Evolutionary conservation across 2,113 vertebrate species (phyloP).

Genomic region (Epinephelus cyanopodus): DNA sequence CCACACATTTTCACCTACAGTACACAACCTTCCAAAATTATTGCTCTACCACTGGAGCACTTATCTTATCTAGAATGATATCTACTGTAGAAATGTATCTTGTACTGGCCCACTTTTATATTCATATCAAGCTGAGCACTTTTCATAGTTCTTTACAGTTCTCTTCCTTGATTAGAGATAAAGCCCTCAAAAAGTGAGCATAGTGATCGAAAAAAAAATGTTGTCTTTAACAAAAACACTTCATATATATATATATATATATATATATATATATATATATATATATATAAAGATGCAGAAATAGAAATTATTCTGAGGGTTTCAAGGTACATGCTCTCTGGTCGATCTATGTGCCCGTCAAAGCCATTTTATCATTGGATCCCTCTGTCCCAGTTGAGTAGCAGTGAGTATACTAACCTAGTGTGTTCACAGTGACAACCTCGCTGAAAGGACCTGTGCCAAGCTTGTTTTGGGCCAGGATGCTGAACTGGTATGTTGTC

Average conservation of each 20-base stretch:
- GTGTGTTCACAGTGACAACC: slow-evolving; percentile 99
- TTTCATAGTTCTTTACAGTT: background rate
- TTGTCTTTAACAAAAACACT: background rate
- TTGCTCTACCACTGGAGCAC: background rate
- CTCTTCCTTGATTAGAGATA: background rate
- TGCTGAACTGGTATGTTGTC: slow-evolving; percentile 98
- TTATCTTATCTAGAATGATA: background rate
- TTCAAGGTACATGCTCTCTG: background rate
- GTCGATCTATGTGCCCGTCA: background rate
- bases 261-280: too few relatives aligned
- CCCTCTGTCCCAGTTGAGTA: background rate
- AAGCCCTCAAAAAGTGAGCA: too few relatives aligned
- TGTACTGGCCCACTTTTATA: background rate
- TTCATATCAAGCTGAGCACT: background rate
- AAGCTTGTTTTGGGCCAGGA: slow-evolving; percentile 98
- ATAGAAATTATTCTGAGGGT: background rate
- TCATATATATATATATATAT: too few relatives aligned
- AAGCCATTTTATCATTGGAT: slow-evolving; percentile 21
- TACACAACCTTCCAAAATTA: background rate
- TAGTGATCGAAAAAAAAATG: background rate
- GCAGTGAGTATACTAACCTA: slow-evolving; percentile 86
- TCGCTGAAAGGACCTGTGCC: slow-evolving; percentile 98
- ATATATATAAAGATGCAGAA: background rate
- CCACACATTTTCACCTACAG: slow-evolving; percentile 8
- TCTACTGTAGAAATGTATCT: background rate